These are phyloP conservation scores for Ammodytes marinus DNA, from an alignment of 2,113 vertebrate species.

Conservation along the genomic window DNA sequence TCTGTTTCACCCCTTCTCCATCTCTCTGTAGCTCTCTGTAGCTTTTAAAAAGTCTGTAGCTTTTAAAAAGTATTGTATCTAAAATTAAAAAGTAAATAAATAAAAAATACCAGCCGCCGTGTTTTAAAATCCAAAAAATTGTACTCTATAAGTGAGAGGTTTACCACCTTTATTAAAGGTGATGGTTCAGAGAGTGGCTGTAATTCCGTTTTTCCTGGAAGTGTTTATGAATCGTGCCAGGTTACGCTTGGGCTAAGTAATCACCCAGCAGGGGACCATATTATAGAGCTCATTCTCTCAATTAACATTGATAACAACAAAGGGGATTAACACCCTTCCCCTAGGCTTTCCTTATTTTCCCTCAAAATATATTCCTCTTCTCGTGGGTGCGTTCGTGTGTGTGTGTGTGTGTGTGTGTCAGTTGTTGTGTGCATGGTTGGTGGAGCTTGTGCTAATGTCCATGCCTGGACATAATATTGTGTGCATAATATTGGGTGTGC, in stretches of 20 bases:
- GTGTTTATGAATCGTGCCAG: slow-evolving; percentile 65
- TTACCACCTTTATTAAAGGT: slow-evolving; percentile 50
- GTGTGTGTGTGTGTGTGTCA: slow-evolving; percentile 7
- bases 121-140: slow-evolving; percentile 40
- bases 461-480: not conserved
- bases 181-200: slow-evolving; percentile 55
- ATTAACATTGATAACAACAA: slow-evolving; percentile 78
- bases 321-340: slow-evolving; percentile 58
- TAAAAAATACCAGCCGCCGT: slow-evolving; percentile 13
- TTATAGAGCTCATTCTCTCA: slow-evolving; percentile 76
- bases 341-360: slow-evolving; percentile 31
- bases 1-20: not conserved
- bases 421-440: not conserved
- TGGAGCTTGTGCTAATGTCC: not conserved
- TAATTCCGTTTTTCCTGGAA: slow-evolving; percentile 65
- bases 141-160: not conserved
- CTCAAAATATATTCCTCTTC: slow-evolving; percentile 44
- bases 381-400: not conserved
- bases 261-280: slow-evolving; percentile 64
- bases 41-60: no score
- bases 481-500: not conserved
- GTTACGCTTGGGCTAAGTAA: slow-evolving; percentile 58
- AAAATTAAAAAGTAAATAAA: not conserved
- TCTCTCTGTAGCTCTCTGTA: not conserved
- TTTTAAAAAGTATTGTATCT: slow-evolving; percentile 1